Base-by-base conservation (phyloP, 2,113 vertebrate genomes). In the Emydura subglobosa region DNA sequence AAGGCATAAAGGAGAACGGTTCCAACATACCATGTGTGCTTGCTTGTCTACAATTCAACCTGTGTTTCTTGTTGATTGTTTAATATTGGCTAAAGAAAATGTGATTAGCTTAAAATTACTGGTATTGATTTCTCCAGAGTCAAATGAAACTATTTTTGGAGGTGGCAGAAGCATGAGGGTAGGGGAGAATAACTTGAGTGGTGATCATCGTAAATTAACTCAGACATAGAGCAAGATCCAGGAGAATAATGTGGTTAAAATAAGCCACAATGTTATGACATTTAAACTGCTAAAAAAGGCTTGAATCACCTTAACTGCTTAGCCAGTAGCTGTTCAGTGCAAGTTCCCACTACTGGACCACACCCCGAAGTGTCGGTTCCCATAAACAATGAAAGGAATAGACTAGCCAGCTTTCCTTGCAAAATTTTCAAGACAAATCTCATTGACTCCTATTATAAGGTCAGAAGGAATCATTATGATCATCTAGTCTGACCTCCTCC, bases 11-110 rank as follows among this genome's bases (percentile, higher is more conserved):
- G 4, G 25, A 93, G 4, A 83, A 68, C 8, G 29, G 4, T 91
- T 89, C 19, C 25, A 92, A 79, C 17, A 80, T 74, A 88, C 85
- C 89, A 85, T 2, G 16, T 54, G 21, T 83, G 21, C 95, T 95
- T 91, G 3, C 39, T 42, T 81, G 42, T 49, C 74, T 96, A 3
- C 76, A 94, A 11, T 97, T 93, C 44, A 83, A 9, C 22, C 7
- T 92, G 29, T 86, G 55, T 82, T 95, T 87, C 82, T 47, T 13
- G 19, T 85, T 91, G 49, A 88, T 91, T 92, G 82, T 96, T 65
- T 96, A 78, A 90, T 94, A 74, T 17, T 34, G 5, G 10, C 76
- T 95, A 89, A 68, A 96, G 50, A 91, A 97, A 97, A 86, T 76
- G 19, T 85, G 54, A 88, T 57, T 76, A 76, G 79, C 59, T 85